Evolutionary conservation across 2,888 invertebrate genomes (phyloP).

Genomic region (Atrina japonica): DNA sequence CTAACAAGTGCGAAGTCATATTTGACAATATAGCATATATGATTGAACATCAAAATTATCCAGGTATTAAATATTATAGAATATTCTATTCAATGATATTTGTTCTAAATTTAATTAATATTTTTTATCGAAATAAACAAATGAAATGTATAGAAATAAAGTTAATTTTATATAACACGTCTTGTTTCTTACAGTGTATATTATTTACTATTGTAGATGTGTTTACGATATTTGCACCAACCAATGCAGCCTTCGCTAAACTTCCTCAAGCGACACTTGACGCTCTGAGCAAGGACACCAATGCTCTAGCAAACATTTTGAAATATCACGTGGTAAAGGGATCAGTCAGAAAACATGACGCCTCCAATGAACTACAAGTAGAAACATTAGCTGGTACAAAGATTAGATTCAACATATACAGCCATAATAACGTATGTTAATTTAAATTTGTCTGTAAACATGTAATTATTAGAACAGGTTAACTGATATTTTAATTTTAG

Average conservation of each 20-base stretch:
- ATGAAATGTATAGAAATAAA: too few relatives aligned
- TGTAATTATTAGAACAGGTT: too few relatives aligned
- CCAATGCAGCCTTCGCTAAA: slow-evolving; percentile 36
- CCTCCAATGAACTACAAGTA: slow-evolving; percentile 37
- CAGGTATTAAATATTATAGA: too few relatives aligned
- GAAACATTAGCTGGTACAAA: slow-evolving; percentile 29
- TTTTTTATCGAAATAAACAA: too few relatives aligned
- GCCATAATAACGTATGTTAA: slow-evolving; percentile 28
- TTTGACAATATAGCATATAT: too few relatives aligned
- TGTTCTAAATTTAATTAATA: too few relatives aligned
- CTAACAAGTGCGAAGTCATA: too few relatives aligned
- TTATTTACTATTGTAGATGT: slow-evolving; percentile 20
- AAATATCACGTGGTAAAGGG: slow-evolving; percentile 49
- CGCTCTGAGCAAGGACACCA: slow-evolving; percentile 20
- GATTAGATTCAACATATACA: slow-evolving; percentile 39
- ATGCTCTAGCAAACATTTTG: slow-evolving; percentile 40
- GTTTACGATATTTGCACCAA: slow-evolving; percentile 43
- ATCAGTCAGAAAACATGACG: slow-evolving; percentile 25
- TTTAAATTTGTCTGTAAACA: not conserved
- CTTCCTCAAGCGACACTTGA: slow-evolving; percentile 25
- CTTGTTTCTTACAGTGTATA: too few relatives aligned
- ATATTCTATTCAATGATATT: too few relatives aligned
- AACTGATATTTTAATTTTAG: too few relatives aligned
- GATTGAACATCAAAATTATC: too few relatives aligned
- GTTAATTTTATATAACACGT: too few relatives aligned